A percentile compares a stretch with the other conserved stretches of the same genome.
These are phyloP conservation scores for Neria commutata DNA, from an alignment of 2,888 invertebrate species.

Conservation along the genomic window DNA sequence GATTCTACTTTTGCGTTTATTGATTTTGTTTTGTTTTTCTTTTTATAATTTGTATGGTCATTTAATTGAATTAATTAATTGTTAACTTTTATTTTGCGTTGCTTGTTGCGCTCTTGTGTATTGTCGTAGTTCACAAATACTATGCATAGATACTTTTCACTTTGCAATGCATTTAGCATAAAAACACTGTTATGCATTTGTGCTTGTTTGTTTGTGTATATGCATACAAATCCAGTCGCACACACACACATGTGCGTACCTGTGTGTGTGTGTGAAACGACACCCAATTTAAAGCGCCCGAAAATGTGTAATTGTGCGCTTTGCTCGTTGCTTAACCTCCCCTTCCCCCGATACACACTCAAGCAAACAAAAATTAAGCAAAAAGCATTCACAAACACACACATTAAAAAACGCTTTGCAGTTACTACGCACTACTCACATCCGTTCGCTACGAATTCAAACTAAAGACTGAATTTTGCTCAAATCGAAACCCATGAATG, in stretches of 20 bases:
- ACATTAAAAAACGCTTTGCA: not conserved
- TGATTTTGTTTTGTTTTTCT: not conserved
- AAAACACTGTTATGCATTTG: too few species aligned
- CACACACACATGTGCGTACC: not conserved
- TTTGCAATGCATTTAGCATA: not conserved
- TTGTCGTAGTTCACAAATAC: not conserved
- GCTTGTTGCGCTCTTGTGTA: too few species aligned
- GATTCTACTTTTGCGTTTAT: not conserved
- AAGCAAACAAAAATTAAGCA: not conserved
- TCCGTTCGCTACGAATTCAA: not conserved
- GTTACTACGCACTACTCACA: not conserved
- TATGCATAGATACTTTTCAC: not conserved
- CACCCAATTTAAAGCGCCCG: not conserved
- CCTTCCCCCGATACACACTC: too few species aligned
- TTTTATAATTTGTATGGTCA: too few species aligned
- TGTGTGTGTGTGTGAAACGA: not conserved
- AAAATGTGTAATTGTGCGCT: too few species aligned
- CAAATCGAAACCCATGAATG: not conserved
- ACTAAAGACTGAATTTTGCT: not conserved
- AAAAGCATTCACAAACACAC: not conserved
- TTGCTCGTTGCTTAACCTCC: too few species aligned
- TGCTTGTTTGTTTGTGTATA: too few species aligned
- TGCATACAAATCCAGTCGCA: not conserved
- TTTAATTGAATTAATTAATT: too few species aligned
- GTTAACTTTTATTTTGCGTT: too few species aligned